Evolutionary conservation across 2,797 vertebrate genomes (phyloP), one percentile per base, ranked within the genome.

Genomic region (Silurus aristotelis): DNA sequence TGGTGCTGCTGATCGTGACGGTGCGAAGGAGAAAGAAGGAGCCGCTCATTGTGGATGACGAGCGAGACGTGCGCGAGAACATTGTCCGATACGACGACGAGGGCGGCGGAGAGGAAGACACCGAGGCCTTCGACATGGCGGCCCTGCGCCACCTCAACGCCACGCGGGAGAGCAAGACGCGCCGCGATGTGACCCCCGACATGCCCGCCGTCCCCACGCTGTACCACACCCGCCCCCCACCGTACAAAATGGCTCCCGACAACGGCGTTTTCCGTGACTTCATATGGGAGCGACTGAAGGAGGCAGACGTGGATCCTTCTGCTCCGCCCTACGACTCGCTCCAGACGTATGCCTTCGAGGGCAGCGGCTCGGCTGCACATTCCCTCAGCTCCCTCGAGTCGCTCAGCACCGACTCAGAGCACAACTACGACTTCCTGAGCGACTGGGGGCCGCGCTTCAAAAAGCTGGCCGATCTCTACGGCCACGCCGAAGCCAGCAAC

Each of bases 61-160:
- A 97, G 85, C 90, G 96, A 71, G 97, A 97, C 48, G 94, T 98
- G 87, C 90, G 95, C 73, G 97, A 98, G 89, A 98, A 98, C 71
- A 97, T 98, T 0, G 96, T 98, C 3, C 91, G 95, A 20, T 98
- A 98, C 0, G 96, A 98, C 1, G 97, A 98, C 0, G 97, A 98
- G 81, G 97, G 97, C 0, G 97, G 97, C 0, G 97, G 97, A 1
- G 97, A 98, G 90, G 96, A 97, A 86, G 97, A 98, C 91, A 98
- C 97, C 0, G 96, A 97, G 72, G 97, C 97, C 58, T 98, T 98
- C 27, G 96, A 98, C 89, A 97, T 98, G 95, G 94, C 95, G 1
- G 93, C 97, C 0, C 89, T 98, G 87, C 95, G 96, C 78, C 97
- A 97, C 85, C 96, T 97, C 63, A 95, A 97, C 1, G 92, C 94